phyloP scores from a whole-genome alignment of 2,113 vertebrate species.

The Propithecus coquereli region DNA sequence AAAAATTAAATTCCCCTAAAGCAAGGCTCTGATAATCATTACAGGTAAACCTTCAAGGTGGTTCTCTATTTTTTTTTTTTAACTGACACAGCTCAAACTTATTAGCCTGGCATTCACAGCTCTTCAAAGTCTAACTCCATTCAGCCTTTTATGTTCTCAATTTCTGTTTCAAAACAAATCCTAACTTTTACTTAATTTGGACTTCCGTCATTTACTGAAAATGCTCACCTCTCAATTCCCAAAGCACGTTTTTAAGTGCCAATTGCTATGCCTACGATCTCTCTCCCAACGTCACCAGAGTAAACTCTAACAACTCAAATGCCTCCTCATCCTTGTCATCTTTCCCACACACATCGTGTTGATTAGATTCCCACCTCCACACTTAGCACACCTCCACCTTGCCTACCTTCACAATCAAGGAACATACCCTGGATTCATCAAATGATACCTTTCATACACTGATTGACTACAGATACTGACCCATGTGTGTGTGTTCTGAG shows the following conservation, averaged over 20 bases:
- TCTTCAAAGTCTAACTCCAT: background rate
- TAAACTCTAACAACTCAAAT: background rate
- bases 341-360: no score
- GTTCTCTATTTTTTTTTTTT: background rate
- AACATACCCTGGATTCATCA: rapidly evolving
- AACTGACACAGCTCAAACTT: background rate
- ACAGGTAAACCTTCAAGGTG: background rate
- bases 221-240: background rate
- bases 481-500: background rate
- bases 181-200: background rate
- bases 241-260: background rate
- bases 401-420: background rate
- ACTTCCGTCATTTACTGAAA: background rate
- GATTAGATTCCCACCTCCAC: background rate
- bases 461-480: background rate
- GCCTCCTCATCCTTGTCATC: background rate
- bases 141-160: background rate
- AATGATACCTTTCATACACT: background rate
- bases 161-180: conserved; percentile 8
- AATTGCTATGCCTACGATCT: background rate
- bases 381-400: no score
- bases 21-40: background rate
- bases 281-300: background rate
- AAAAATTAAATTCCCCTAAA: background rate
- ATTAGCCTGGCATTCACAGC: background rate